phyloP scores from a whole-genome alignment of 2,888 invertebrate species.

The Cordilura impudica region DNA sequence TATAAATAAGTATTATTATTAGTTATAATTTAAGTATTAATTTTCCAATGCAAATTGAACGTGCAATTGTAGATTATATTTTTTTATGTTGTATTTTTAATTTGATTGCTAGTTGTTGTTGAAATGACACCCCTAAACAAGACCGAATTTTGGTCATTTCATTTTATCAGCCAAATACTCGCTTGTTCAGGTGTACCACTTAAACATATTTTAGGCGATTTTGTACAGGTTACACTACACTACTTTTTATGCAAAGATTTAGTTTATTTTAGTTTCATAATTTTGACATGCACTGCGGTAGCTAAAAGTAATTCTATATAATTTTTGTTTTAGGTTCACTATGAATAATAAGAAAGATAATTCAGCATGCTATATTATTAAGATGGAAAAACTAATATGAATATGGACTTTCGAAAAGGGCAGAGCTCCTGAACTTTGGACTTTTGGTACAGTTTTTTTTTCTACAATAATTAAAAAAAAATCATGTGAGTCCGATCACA shows the following conservation, averaged over 20 bases:
- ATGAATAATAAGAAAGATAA: too few species aligned
- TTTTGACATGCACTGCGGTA: conserved; percentile 27
- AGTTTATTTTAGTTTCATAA: not conserved
- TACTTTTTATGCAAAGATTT: conserved; percentile 3
- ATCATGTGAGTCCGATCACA: too few species aligned
- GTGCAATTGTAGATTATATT: not conserved
- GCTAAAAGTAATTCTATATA: not conserved
- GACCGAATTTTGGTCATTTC: conserved; percentile 62
- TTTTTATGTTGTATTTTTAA: not conserved
- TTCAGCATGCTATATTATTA: too few species aligned
- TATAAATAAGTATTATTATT: too few species aligned
- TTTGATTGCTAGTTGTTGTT: conserved; percentile 23
- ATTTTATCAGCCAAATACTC: conserved; percentile 61
- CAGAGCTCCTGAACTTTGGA: too few species aligned
- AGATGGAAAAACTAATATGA: too few species aligned
- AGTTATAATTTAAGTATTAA: too few species aligned
- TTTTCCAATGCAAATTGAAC: not conserved
- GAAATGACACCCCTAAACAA: conserved; percentile 63
- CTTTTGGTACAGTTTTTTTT: too few species aligned
- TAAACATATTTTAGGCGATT: conserved; percentile 41
- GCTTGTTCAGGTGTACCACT: conserved; percentile 62
- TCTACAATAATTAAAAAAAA: too few species aligned
- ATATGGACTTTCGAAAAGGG: too few species aligned
- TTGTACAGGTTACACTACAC: conserved; percentile 2
- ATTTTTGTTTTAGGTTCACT: not conserved